Conservation (phyloP, 2,888 invertebrate species). For the Drosophila monieri region DNA sequence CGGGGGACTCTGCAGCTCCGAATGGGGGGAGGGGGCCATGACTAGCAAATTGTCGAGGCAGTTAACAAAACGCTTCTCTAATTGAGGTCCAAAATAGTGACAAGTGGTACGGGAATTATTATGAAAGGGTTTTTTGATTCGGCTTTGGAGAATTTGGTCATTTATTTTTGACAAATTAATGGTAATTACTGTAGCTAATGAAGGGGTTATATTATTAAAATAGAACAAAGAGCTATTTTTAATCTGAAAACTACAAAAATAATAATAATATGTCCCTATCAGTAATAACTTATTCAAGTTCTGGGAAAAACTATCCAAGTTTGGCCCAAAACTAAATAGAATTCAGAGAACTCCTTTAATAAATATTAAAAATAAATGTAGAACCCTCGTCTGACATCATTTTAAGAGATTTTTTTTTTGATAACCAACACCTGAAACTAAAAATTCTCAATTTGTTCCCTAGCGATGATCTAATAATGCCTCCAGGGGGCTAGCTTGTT, state of each 20-base stretch:
- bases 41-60: constrained; percentile 38
- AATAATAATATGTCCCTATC: neutral
- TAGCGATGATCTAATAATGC: constrained; percentile 37
- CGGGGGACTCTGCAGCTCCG: too few species aligned
- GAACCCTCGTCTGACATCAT: constrained; percentile 10
- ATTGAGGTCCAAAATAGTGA: constrained; percentile 20
- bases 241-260: too few species aligned
- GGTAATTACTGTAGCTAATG: neutral
- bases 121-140: neutral
- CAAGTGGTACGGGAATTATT: neutral
- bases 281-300: neutral
- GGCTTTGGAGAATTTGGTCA: neutral
- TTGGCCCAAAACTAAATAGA: too few species aligned
- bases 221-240: too few species aligned
- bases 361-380: neutral
- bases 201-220: too few species aligned
- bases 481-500: neutral
- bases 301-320: neutral
- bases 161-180: constrained; percentile 5
- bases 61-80: constrained; percentile 39
- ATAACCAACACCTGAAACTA: neutral
- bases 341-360: constrained; percentile 1
- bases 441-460: neutral
- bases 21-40: neutral
- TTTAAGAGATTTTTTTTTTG: constrained; percentile 4